Percentiles rank a stretch among this genome's conserved stretches.
Evolutionary conservation across 2,797 vertebrate species (phyloP).

Genomic region (Amniataba percoides): DNA sequence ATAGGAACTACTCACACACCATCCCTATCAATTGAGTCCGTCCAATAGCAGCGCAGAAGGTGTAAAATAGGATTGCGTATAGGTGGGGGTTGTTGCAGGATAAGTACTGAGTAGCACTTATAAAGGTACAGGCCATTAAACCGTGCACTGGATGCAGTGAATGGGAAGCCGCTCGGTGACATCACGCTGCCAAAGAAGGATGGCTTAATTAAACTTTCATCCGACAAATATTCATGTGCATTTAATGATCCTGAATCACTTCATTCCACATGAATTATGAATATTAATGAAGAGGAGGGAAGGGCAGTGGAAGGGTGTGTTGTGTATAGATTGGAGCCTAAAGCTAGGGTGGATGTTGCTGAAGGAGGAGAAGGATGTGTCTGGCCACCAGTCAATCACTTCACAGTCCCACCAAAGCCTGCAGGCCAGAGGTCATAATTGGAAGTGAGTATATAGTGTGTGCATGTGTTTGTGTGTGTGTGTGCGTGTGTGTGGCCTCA

Average conservation of each 20-base stretch:
- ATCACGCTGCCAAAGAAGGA: constrained; percentile 67
- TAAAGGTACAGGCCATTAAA: constrained; percentile 72
- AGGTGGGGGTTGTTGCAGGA: constrained; percentile 39
- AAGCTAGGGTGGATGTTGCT: constrained; percentile 48
- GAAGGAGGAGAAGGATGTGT: constrained; percentile 58
- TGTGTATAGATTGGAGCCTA: constrained; percentile 31
- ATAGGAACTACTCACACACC: constrained; percentile 57
- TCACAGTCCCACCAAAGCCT: constrained; percentile 48
- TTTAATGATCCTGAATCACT: constrained; percentile 83
- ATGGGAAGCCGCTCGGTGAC: constrained; percentile 58
- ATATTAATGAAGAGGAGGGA: constrained; percentile 76
- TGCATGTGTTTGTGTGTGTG: constrained; percentile 25
- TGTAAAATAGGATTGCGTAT: constrained; percentile 56
- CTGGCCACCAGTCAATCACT: constrained; percentile 63
- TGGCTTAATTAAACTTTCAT: constrained; percentile 80
- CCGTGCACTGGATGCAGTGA: constrained; percentile 42
- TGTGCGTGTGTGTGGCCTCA: constrained; percentile 38
- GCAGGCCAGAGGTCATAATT: constrained; percentile 59
- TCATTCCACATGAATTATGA: constrained; percentile 82
- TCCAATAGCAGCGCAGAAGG: constrained; percentile 46
- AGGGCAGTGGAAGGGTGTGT: constrained; percentile 40
- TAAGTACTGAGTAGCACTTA: constrained; percentile 61
- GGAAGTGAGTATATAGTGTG: constrained; percentile 41
- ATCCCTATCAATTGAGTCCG: constrained; percentile 53
- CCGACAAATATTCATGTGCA: constrained; percentile 79